A percentile compares a stretch with the other conserved stretches of the same genome.
Evolutionary conservation across 2,888 invertebrate genomes (phyloP).

Genomic region (Aplocera efformata): DNA sequence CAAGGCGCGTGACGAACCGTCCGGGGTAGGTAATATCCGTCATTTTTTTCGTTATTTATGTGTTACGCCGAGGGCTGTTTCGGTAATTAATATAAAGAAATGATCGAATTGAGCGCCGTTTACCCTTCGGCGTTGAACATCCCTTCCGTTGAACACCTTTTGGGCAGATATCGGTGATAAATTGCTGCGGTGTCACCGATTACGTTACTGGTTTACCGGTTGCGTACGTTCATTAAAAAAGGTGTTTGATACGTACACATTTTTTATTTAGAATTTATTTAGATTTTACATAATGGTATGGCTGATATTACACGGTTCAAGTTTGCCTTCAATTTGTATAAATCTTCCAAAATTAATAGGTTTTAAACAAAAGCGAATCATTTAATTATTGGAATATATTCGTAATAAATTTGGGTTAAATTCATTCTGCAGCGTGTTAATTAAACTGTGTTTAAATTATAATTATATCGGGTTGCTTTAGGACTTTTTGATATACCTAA

Average conservation of each 20-base stretch:
- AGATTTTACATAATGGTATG: too few relatives aligned
- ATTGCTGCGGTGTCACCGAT: constrained; percentile 49
- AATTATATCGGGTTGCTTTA: too few relatives aligned
- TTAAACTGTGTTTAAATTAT: too few relatives aligned
- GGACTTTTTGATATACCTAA: too few relatives aligned
- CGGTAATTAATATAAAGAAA: constrained; percentile 69
- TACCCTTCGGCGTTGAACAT: constrained; percentile 49
- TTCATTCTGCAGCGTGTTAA: too few relatives aligned
- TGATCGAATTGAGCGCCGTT: constrained; percentile 61
- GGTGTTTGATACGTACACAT: constrained; percentile 4
- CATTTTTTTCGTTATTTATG: constrained; percentile 62
- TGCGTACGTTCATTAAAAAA: constrained; percentile 10
- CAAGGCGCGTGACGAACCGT: constrained; percentile 53
- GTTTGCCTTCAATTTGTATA: too few relatives aligned
- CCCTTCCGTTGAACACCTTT: constrained; percentile 56
- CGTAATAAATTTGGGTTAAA: too few relatives aligned
- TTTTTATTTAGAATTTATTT: not conserved
- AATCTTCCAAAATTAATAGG: too few relatives aligned
- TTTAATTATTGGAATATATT: too few relatives aligned
- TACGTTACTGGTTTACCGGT: constrained; percentile 15
- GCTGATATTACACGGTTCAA: too few relatives aligned
- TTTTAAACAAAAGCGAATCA: too few relatives aligned
- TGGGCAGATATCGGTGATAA: constrained; percentile 38
- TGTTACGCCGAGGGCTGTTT: constrained; percentile 46
- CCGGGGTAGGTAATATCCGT: constrained; percentile 11